phyloP scores from a whole-genome alignment of 2,888 invertebrate genomes.

The Chymomyza caudatula region DNA sequence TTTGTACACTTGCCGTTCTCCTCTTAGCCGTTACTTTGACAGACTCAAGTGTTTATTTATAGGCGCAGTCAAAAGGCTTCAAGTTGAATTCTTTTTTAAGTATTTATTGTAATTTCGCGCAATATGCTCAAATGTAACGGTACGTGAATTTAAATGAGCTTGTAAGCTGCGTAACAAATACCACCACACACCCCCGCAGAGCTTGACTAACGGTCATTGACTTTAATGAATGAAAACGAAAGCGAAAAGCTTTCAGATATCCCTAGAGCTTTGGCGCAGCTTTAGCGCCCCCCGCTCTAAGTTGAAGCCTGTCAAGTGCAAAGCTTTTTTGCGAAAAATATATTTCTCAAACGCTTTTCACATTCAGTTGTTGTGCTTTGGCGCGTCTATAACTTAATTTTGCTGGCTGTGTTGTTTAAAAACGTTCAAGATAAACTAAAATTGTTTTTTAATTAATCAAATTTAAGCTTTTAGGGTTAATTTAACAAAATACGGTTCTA shows the following conservation, averaged over 20 bases:
- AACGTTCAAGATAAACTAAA: neutral
- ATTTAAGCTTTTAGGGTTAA: slow-evolving; percentile 5
- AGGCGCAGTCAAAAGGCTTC: neutral
- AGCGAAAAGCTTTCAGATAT: slow-evolving; percentile 19
- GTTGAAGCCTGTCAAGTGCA: slow-evolving; percentile 52
- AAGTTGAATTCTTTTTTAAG: neutral
- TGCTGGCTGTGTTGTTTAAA: neutral
- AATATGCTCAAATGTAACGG: neutral
- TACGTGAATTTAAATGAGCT: neutral
- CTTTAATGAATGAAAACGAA: slow-evolving; percentile 18
- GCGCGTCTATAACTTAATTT: neutral
- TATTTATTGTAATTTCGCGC: neutral
- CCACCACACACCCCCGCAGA: neutral
- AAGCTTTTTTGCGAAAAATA: slow-evolving; percentile 50
- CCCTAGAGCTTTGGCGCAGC: slow-evolving; percentile 41
- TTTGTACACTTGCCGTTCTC: slow-evolving; percentile 27
- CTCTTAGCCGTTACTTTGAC: neutral
- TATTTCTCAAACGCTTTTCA: slow-evolving; percentile 33
- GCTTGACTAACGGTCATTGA: neutral
- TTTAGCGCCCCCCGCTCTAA: neutral
- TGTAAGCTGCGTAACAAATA: neutral
- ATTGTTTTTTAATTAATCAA: neutral
- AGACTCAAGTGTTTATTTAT: slow-evolving; percentile 32
- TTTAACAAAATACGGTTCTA: slow-evolving; percentile 10
- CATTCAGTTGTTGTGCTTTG: slow-evolving; percentile 43